Evolutionary conservation across 2,113 vertebrate species (phyloP).

Genomic region (Leptocoma aspasia): DNA sequence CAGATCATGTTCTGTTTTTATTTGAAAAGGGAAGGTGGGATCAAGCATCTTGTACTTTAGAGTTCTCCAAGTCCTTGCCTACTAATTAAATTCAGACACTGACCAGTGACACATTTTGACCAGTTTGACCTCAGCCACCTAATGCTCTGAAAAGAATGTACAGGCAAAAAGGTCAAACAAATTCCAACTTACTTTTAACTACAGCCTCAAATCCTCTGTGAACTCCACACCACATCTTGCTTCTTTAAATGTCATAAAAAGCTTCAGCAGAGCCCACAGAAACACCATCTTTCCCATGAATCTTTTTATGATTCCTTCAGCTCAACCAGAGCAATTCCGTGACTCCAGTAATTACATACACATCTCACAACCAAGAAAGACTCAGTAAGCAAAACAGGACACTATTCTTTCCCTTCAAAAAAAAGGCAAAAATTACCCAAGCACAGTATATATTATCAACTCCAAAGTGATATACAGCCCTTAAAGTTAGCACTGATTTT

Average conservation of each 20-base stretch:
- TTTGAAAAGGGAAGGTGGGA: background rate
- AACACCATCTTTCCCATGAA: slow-evolving; percentile 19
- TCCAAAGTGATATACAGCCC: background rate
- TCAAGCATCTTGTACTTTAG: background rate
- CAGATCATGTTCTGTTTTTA: slow-evolving; percentile 22
- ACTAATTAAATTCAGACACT: slow-evolving; percentile 66
- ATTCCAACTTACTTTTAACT: slow-evolving; percentile 57
- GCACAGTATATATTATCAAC: background rate
- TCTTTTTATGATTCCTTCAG: slow-evolving; percentile 3
- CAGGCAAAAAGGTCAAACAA: slow-evolving; percentile 58
- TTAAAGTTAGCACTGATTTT: slow-evolving; percentile 10
- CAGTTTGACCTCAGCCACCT: slow-evolving; percentile 58
- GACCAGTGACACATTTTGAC: slow-evolving; percentile 61
- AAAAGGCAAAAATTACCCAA: background rate
- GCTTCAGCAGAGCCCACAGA: background rate
- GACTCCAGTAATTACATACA: background rate
- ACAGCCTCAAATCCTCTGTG: slow-evolving; percentile 27
- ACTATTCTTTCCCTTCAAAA: background rate
- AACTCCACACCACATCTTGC: slow-evolving; percentile 34
- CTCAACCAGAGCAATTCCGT: background rate
- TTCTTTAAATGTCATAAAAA: slow-evolving; percentile 12
- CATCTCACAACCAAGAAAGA: background rate
- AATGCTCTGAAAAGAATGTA: slow-evolving; percentile 52
- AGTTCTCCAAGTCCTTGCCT: background rate
- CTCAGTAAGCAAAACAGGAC: slow-evolving; percentile 3